These are phyloP conservation scores for Sphinx pinastri DNA, from an alignment of 2,888 invertebrate species.

Conservation along the genomic window DNA sequence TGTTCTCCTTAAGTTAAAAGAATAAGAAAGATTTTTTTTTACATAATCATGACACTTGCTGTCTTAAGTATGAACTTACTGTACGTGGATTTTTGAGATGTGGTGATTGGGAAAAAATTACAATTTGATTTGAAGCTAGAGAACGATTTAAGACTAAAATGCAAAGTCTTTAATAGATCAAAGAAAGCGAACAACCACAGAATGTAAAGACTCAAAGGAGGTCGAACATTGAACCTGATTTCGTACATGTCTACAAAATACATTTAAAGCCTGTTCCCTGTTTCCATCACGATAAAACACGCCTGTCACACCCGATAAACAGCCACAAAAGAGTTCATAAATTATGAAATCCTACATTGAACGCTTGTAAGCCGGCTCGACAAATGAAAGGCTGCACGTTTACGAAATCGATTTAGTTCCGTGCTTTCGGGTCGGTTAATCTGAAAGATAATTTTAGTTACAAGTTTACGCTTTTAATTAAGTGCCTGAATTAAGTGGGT, in stretches of 20 bases:
- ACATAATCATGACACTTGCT: not conserved
- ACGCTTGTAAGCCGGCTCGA: slow-evolving; percentile 33
- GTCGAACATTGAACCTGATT: too few relatives aligned
- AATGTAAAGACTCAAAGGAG: too few relatives aligned
- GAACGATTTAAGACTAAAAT: too few relatives aligned
- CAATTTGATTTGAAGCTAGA: too few relatives aligned
- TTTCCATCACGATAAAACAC: slow-evolving; percentile 3
- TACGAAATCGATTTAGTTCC: slow-evolving; percentile 11
- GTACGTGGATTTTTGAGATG: too few relatives aligned
- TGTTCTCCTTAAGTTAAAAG: not conserved
- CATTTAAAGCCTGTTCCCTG: not conserved
- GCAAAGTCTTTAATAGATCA: too few relatives aligned
- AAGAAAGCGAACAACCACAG: too few relatives aligned
- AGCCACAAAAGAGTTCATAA: slow-evolving; percentile 30
- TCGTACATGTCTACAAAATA: not conserved
- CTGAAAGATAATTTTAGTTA: not conserved
- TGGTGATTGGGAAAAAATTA: too few relatives aligned
- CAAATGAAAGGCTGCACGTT: slow-evolving; percentile 36
- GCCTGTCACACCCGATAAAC: slow-evolving; percentile 5
- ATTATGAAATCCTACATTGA: slow-evolving; percentile 36
- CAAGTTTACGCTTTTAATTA: not conserved
- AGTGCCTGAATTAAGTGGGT: not conserved
- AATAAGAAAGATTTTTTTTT: not conserved
- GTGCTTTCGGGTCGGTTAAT: not conserved
- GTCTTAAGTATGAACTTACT: too few relatives aligned